These are phyloP conservation scores for Hetaerina titia DNA, from an alignment of 2,888 invertebrate genomes.

Conservation along the genomic window DNA sequence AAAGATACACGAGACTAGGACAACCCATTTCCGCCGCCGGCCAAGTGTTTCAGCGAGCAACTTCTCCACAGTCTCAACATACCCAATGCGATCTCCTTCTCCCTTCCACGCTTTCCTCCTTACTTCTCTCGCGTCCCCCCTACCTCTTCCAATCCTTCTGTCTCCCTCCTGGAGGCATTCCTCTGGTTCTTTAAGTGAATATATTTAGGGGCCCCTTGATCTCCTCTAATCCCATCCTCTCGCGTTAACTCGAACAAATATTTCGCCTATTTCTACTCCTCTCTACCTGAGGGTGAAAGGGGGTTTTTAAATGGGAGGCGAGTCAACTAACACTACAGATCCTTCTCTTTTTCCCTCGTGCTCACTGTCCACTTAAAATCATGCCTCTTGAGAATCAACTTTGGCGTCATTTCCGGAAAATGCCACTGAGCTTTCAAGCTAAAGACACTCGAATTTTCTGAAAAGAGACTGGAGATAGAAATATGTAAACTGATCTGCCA, in stretches of 20 bases:
- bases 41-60: slow-evolving; percentile 33
- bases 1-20: slow-evolving; percentile 61
- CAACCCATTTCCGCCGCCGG: slow-evolving; percentile 62
- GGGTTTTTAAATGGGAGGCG: slow-evolving; percentile 32
- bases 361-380: not conserved
- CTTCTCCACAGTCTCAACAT: slow-evolving; percentile 18
- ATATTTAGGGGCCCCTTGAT: slow-evolving; percentile 60
- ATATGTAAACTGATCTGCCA: too few species aligned
- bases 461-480: too few species aligned
- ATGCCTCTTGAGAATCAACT: not conserved
- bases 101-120: not conserved
- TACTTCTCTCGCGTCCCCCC: not conserved
- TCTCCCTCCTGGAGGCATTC: slow-evolving; percentile 11
- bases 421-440: not conserved
- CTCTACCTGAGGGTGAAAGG: slow-evolving; percentile 24
- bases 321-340: slow-evolving; percentile 5
- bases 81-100: not conserved
- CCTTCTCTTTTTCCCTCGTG: not conserved
- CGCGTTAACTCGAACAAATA: slow-evolving; percentile 57
- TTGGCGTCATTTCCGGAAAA: not conserved
- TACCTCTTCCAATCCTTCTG: not conserved
- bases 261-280: slow-evolving; percentile 14
- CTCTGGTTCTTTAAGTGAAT: slow-evolving; percentile 48
- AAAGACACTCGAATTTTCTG: not conserved
- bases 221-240: slow-evolving; percentile 52